Conservation (phyloP, 2,797 vertebrate genomes). For the Falco novaeseelandiae region DNA sequence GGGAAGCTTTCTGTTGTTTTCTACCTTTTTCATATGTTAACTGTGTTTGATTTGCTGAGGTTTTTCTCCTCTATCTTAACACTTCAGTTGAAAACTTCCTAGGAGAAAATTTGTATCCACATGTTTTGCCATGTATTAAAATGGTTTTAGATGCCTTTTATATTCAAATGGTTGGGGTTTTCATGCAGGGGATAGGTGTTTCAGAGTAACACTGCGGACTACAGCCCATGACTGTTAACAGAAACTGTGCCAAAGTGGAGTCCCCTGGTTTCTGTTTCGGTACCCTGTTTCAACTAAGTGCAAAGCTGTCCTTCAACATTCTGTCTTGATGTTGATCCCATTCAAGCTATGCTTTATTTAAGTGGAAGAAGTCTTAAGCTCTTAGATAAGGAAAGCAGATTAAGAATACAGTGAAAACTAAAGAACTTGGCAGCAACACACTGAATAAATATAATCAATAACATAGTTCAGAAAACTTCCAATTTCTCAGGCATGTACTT, state of each 20-base stretch:
- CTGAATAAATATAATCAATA: neutral
- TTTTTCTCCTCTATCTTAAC: neutral
- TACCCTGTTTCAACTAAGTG: neutral
- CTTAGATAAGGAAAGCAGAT: neutral
- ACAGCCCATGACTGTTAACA: neutral
- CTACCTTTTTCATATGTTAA: neutral
- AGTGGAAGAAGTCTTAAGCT: neutral
- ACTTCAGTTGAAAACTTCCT: neutral
- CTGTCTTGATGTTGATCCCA: neutral
- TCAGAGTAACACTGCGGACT: neutral
- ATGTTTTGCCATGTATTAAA: neutral
- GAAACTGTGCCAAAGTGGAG: neutral
- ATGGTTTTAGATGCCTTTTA: neutral
- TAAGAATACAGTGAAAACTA: neutral
- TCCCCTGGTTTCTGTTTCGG: neutral
- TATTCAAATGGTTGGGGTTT: neutral
- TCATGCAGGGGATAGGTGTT: neutral
- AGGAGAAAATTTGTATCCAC: neutral
- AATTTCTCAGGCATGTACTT: neutral
- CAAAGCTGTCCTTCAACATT: neutral
- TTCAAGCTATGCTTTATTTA: neutral
- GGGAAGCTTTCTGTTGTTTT: neutral
- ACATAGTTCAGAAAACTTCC: accelerated
- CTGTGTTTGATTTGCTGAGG: neutral
- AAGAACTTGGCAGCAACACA: neutral